Evolutionary conservation across 2,797 vertebrate genomes (phyloP).

Genomic region (Telmatherina bonti): DNA sequence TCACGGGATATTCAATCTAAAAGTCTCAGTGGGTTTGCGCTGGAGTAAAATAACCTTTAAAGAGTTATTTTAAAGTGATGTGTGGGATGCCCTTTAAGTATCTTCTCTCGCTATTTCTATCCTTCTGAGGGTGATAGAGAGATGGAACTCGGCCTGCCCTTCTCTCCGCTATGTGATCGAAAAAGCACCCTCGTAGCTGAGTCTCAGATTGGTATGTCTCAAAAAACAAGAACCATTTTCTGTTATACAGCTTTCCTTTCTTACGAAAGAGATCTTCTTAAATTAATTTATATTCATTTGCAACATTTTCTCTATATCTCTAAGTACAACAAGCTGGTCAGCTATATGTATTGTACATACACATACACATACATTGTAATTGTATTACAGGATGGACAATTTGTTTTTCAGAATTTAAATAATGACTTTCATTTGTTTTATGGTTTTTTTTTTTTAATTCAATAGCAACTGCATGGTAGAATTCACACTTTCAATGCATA

Average conservation of each 20-base stretch:
- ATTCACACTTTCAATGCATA: background rate
- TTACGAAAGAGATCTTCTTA: background rate
- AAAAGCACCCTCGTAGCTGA: conserved; percentile 92
- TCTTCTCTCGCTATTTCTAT: conserved; percentile 69
- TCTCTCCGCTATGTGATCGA: conserved; percentile 93
- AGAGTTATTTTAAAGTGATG: conserved; percentile 54
- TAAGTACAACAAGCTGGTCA: background rate
- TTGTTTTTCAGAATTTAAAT: background rate
- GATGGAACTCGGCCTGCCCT: conserved; percentile 91
- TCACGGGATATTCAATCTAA: background rate
- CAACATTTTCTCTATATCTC: background rate
- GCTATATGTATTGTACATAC: too few relatives aligned
- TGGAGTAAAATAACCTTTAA: conserved; percentile 45
- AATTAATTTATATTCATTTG: background rate
- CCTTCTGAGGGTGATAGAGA: conserved; percentile 92
- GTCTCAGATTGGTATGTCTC: conserved; percentile 91
- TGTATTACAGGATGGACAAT: background rate
- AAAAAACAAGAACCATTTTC: conserved; percentile 2
- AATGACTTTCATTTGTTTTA: background rate
- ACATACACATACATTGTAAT: too few relatives aligned
- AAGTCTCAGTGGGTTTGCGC: conserved; percentile 16
- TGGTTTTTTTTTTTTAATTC: background rate
- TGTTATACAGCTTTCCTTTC: background rate
- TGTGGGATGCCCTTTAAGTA: conserved; percentile 70
- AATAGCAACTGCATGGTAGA: background rate